Evolutionary conservation across 2,113 vertebrate species (phyloP).

Genomic region (Trogon surrucura): DNA sequence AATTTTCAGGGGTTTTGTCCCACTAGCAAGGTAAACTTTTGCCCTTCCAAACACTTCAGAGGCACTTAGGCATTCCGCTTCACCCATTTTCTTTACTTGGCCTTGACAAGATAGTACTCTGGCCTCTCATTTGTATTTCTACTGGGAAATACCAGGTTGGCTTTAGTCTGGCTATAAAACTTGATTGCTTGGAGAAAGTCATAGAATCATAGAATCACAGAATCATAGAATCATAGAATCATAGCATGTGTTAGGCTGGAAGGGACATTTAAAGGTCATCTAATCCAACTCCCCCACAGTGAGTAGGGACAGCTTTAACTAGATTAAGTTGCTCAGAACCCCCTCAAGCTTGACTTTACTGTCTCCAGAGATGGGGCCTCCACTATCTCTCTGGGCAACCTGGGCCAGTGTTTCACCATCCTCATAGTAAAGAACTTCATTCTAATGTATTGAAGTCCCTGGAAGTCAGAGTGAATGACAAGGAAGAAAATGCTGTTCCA

Average conservation of each 20-base stretch:
- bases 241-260: too few species aligned
- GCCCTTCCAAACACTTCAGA: constrained; percentile 12
- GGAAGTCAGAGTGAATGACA: neutral
- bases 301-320: too few species aligned
- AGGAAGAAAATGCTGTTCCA: neutral
- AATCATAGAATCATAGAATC: too few species aligned
- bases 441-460: neutral
- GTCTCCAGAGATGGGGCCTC: too few species aligned
- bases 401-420: too few species aligned
- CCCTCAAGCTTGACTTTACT: too few species aligned
- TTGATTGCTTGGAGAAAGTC: neutral
- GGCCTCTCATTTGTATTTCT: neutral
- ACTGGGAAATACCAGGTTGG: neutral
- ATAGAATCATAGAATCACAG: too few species aligned
- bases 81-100: fast-evolving
- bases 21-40: neutral
- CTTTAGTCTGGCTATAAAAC: neutral
- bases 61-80: neutral
- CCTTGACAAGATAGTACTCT: neutral
- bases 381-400: too few species aligned
- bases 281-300: too few species aligned
- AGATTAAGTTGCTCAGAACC: too few species aligned
- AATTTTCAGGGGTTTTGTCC: neutral
- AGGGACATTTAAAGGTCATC: too few species aligned
- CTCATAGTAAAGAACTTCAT: too few species aligned